Conservation (phyloP, 1,140 invertebrate genomes). For the Lucilia cuprina region DNA sequence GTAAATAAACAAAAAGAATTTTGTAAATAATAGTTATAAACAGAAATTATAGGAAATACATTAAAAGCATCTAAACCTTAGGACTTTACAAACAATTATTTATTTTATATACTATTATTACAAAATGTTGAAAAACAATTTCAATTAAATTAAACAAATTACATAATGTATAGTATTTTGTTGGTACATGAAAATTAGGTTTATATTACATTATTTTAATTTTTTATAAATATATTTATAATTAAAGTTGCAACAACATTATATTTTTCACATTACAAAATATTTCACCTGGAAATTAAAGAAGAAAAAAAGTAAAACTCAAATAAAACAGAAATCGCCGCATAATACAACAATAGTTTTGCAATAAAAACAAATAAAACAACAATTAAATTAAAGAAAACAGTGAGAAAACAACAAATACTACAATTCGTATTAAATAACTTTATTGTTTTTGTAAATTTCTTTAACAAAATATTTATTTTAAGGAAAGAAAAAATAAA, state of each 20-base stretch:
- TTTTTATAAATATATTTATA: neutral
- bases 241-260: neutral
- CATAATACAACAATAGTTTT: neutral
- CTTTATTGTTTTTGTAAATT: slow-evolving; percentile 7
- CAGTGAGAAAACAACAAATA: neutral
- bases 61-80: no score
- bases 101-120: no score
- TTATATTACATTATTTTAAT: neutral
- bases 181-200: neutral
- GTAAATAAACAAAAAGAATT: no score
- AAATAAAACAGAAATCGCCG: neutral
- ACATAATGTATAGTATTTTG: neutral
- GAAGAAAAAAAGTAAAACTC: slow-evolving; percentile 5
- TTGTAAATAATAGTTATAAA: no score
- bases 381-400: neutral
- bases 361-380: neutral
- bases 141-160: neutral
- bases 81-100: no score
- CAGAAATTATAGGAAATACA: no score
- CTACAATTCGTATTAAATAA: neutral
- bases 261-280: neutral
- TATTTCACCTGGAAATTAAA: slow-evolving; percentile 6
- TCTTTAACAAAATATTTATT: neutral
- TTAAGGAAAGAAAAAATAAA: neutral
- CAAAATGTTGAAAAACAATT: neutral